A percentile compares a stretch with the other conserved stretches of the same genome.
These are phyloP conservation scores for Akabosia matsudoensis DNA, from an alignment of 1,140 invertebrate genomes.

Conservation along the genomic window DNA sequence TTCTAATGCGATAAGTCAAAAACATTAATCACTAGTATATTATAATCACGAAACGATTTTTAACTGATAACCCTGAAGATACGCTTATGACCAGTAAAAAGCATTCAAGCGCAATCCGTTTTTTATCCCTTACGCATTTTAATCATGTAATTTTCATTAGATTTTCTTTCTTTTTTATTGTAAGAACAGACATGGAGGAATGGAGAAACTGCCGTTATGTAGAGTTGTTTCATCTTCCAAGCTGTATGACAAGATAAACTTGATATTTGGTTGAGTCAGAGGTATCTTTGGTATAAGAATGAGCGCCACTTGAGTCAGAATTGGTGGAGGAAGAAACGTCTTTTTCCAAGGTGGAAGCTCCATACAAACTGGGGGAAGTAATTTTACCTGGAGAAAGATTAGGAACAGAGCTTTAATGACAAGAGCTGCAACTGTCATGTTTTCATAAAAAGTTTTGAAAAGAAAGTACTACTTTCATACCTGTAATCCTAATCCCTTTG, in stretches of 20 bases:
- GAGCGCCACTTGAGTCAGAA: slow-evolving; percentile 43
- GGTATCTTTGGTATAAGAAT: slow-evolving; percentile 24
- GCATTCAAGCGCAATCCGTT: no score
- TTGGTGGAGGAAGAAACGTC: slow-evolving; percentile 40
- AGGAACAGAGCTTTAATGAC: neutral
- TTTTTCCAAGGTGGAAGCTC: slow-evolving; percentile 45
- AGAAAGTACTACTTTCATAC: slow-evolving; percentile 26
- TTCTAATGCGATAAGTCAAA: no score
- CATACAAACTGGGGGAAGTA: slow-evolving; percentile 39
- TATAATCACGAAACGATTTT: no score
- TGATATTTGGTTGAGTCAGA: slow-evolving; percentile 25
- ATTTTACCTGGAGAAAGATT: slow-evolving; percentile 38
- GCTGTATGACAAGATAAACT: slow-evolving; percentile 43
- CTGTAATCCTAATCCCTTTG: slow-evolving; percentile 44
- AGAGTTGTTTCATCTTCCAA: slow-evolving; percentile 42
- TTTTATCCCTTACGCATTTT: no score
- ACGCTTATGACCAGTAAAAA: no score
- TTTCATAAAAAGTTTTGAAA: neutral
- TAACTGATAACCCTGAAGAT: no score
- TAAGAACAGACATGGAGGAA: slow-evolving; percentile 28
- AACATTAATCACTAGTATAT: no score
- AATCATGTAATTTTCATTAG: no score
- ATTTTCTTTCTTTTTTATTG: no score
- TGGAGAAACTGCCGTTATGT: slow-evolving; percentile 35
- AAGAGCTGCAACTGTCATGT: neutral